These are phyloP conservation scores for Scaeva pyrastri DNA, from an alignment of 2,888 invertebrate species.

Conservation along the genomic window DNA sequence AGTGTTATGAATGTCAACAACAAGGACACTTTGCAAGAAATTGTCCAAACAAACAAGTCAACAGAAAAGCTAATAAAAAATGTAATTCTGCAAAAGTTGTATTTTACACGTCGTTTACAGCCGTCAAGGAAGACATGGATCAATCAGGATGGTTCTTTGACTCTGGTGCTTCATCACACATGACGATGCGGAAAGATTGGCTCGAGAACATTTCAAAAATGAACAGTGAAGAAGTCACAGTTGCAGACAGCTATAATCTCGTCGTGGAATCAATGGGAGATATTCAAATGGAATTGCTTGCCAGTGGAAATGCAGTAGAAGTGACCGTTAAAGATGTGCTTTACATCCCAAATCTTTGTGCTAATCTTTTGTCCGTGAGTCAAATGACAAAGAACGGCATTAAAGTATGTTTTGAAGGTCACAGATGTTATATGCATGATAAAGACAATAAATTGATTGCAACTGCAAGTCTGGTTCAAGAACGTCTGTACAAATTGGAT, in stretches of 20 bases:
- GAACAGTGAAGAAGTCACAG: too few relatives aligned
- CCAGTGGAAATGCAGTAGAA: neutral
- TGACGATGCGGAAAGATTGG: slow-evolving; percentile 9
- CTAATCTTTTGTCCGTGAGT: neutral
- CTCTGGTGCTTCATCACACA: neutral
- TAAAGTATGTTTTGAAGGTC: neutral
- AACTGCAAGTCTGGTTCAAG: neutral
- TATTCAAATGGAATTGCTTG: neutral
- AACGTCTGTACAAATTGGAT: neutral
- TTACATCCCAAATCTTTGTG: neutral
- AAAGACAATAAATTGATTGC: neutral
- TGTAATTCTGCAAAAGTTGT: too few relatives aligned
- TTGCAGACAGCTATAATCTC: neutral
- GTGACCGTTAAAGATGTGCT: neutral
- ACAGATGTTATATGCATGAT: too few relatives aligned
- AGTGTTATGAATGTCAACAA: neutral
- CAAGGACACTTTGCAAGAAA: too few relatives aligned
- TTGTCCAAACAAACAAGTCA: neutral
- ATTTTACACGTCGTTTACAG: neutral
- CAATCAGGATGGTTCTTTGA: neutral
- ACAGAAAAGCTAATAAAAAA: neutral
- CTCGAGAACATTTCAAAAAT: neutral
- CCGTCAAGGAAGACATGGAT: neutral
- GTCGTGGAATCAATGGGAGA: neutral
- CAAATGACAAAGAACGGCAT: neutral